These are phyloP conservation scores for Hetaerina titia DNA, from an alignment of 2,888 invertebrate genomes.

Conservation along the genomic window DNA sequence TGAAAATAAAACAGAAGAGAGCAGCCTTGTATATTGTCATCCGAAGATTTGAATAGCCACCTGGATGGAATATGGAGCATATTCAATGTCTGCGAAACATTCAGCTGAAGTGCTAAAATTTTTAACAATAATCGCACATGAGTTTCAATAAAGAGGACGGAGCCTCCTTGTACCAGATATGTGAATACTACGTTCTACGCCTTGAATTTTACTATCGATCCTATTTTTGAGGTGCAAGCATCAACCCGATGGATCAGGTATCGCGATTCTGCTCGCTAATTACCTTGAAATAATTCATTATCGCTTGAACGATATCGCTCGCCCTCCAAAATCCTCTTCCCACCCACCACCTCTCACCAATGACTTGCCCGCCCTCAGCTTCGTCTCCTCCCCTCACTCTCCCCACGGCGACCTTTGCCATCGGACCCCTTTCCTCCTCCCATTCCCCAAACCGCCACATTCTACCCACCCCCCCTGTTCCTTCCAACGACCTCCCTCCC, in stretches of 20 bases:
- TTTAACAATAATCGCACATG: background rate
- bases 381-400: background rate
- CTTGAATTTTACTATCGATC: background rate
- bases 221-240: background rate
- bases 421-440: background rate
- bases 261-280: background rate
- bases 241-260: background rate
- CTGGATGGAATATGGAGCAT: background rate
- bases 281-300: background rate
- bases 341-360: background rate
- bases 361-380: background rate
- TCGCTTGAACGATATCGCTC: background rate
- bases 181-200: background rate
- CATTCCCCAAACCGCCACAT: background rate
- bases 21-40: background rate
- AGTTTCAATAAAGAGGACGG: background rate
- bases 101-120: background rate
- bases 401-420: slow-evolving; percentile 14
- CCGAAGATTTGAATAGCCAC: background rate
- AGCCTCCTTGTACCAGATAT: background rate
- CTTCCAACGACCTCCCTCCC: slow-evolving; percentile 17
- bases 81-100: background rate
- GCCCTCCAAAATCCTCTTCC: background rate
- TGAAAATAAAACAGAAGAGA: background rate
- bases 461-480: background rate